Evolutionary conservation across 1,140 invertebrate species (phyloP), one percentile per base, ranked within the genome.

Genomic region (Trissolcus basalis): DNA sequence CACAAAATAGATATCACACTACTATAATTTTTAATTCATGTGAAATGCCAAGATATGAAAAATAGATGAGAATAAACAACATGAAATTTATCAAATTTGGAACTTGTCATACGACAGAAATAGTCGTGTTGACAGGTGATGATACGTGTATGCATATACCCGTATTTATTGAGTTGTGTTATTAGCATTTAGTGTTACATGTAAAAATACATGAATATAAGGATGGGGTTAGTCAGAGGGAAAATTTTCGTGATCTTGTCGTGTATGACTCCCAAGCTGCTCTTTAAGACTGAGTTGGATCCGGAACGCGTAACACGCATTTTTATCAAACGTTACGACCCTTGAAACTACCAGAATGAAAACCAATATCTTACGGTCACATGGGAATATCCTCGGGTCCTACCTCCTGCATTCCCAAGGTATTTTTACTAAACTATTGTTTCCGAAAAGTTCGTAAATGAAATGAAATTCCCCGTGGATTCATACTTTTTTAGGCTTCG

Each of bases 291-390:
- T 78, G 78, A 81, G 83, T 61, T 81, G 81, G 83, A 79, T 85
- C 81, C 77, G 82, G 82, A 85, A 83, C 85, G 86, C 86, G 83
- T 87, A 87, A 87, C 86, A 86, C 85, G 85, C 86, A 86, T 87
- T 88, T 88, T 88, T 88, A 88, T 88, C 86, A 88, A 88, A 88
- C 84, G 86, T 88, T 88, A 88, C 85, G 86, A 86, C 82, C 81
- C 75, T 78, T 82, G 82, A 81, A 87, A 87, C 84, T 85, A 86
- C 80, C 82, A 78, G 83, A 82, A 86, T 87, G 86, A 87, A 88
- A 88, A 88, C 84, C 86, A 87, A 88, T 88, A 88, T 86, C 85
- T 87, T 85, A 85, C 81, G 68, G 60, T 77, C 86, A 58, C 81
- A 77, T 78, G 84, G 82, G 86, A 85, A 84, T 87, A 82, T 80